Percentiles rank a stretch among this genome's conserved stretches.
Conservation (phyloP, 2,113 vertebrate genomes). For the Coptodon bakossiorum region DNA sequence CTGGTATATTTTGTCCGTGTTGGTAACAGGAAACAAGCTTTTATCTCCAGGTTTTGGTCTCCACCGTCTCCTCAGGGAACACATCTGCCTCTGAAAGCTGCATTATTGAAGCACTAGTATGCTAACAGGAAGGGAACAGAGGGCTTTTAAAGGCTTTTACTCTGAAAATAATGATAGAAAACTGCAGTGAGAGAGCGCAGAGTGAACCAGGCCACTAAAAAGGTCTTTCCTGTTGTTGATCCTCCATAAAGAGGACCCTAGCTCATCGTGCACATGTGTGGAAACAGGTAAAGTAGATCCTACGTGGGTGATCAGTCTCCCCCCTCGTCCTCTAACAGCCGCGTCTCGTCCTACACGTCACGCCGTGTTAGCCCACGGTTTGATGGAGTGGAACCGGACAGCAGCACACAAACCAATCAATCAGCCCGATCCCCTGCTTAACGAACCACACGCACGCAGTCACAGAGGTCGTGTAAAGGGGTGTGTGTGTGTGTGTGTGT, state of each 20-base stretch:
- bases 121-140: background rate
- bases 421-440: constrained; percentile 17
- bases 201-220: fast-evolving
- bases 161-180: background rate
- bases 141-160: background rate
- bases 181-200: background rate
- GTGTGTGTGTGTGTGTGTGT: background rate
- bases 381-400: constrained; percentile 30
- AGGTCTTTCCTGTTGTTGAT: background rate
- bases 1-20: background rate
- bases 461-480: background rate
- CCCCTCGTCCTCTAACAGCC: background rate
- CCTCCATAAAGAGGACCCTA: background rate
- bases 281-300: background rate
- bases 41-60: background rate
- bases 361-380: constrained; percentile 20
- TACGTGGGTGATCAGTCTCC: background rate
- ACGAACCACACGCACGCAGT: background rate
- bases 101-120: background rate
- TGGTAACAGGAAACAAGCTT: background rate
- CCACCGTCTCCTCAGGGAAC: background rate
- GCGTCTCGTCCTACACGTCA: constrained; percentile 35
- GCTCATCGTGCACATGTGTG: background rate
- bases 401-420: constrained; percentile 44
- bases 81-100: background rate